Conservation (phyloP, 2,113 vertebrate genomes). For the Alouatta palliata region DNA sequence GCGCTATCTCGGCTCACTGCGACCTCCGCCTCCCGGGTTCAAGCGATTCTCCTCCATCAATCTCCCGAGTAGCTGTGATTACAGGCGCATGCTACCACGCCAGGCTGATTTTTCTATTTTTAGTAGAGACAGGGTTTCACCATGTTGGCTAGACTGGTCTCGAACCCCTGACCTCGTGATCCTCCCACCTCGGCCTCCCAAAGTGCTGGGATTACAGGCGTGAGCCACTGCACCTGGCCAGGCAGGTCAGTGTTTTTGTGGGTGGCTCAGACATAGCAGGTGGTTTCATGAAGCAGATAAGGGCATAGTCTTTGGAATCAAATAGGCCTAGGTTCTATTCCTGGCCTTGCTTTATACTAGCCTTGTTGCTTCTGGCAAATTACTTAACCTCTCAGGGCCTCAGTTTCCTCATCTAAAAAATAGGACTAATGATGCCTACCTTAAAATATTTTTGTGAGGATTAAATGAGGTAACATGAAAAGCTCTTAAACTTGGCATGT, state of each 20-base stretch:
- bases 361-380: background rate
- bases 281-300: background rate
- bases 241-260: background rate
- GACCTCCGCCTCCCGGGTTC: too few species aligned
- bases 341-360: background rate
- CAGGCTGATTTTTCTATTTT: too few species aligned
- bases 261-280: background rate
- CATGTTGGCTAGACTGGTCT: too few species aligned
- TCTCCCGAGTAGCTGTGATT: too few species aligned
- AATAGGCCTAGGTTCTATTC: background rate
- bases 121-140: too few species aligned
- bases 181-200: too few species aligned
- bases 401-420: background rate
- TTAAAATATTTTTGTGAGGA: background rate
- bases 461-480: background rate
- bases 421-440: background rate
- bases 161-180: too few species aligned
- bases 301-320: background rate
- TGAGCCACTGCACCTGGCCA: too few species aligned
- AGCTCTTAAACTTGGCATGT: background rate
- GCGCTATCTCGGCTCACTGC: too few species aligned
- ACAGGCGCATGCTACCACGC: too few species aligned
- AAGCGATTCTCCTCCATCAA: too few species aligned
- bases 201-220: too few species aligned
- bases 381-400: background rate